Base-by-base conservation (phyloP, 2,797 vertebrate species). In the Malurus leucopterus region DNA sequence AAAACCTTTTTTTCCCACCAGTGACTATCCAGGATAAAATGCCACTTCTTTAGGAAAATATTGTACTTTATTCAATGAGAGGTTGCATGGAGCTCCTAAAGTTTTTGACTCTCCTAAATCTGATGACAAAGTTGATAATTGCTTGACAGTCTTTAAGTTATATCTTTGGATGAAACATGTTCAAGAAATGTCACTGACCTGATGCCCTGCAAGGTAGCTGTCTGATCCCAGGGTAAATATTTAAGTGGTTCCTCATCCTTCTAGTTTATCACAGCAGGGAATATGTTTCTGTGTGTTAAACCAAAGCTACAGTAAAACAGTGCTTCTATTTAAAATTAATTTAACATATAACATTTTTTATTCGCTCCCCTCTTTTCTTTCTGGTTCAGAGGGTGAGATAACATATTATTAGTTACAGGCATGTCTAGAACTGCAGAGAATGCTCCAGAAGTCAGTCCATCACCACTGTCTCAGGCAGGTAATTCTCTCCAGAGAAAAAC, bases 1-100 rank as follows among this genome's bases (percentile, higher is more conserved):
- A 59, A 62, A n/a, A 8, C 2, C 3, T 8, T 53, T 46, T 88
- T 72, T 34, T 19, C 4, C 7, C 18, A 7, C 0, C 1, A 29
- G 15, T 71, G 46, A 64, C 58, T 61, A 27, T 30, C 30, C 13
- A 43, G 22, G 14, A 38, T 61, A 34, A 82, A 87, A 69, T 18
- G 36, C 3, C 2, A 6, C 18, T 61, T 53, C 24, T 43, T 62
- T 27, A 22, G 53, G 50, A 17, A 75, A 38, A 49, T 43, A 3
- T 29, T 82, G 27, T 53, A 15, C 17, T 43, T 64, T 44, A 34
- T 58, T 59, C 11, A 6, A 8, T 49, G 17, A 65, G 54, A 70
- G 6, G 4, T 34, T 85, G 15, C 24, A 29, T 8, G 3, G n/a
- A 70, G 16, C 18, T 67, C 22, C 11, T 63, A 20, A 57, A 41